Percentiles rank a stretch among this genome's conserved stretches.
Conservation (phyloP, 2,797 vertebrate species). For the Pseudochirops cupreus region DNA sequence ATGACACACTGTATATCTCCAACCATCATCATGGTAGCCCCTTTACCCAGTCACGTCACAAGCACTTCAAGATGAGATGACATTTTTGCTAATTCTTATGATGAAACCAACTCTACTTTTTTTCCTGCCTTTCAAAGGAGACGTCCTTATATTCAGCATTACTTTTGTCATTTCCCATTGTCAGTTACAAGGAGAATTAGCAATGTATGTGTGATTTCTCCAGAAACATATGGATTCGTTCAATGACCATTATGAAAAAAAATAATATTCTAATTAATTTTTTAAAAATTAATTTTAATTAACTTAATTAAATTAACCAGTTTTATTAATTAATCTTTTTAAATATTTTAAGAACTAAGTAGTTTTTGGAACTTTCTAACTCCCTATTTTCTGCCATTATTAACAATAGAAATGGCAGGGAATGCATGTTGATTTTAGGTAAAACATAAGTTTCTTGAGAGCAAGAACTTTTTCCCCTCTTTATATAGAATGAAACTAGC, state of each 20-base stretch:
- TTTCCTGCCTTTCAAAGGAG: background rate
- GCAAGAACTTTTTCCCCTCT: background rate
- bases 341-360: background rate
- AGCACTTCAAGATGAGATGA: background rate
- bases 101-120: background rate
- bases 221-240: background rate
- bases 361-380: background rate
- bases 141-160: background rate
- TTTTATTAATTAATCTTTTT: background rate
- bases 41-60: background rate
- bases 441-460: background rate
- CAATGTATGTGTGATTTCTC: background rate
- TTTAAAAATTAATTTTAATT: too few relatives aligned
- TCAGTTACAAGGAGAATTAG: background rate
- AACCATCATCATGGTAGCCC: background rate
- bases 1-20: background rate
- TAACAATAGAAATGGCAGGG: background rate
- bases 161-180: background rate
- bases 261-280: background rate
- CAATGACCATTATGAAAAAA: background rate
- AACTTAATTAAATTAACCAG: too few relatives aligned
- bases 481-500: background rate
- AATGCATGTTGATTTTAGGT: background rate
- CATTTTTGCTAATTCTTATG: background rate
- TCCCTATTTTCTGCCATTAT: background rate